phyloP scores from a whole-genome alignment of 2,888 invertebrate genomes.

The Cryptophagus acutangulus region DNA sequence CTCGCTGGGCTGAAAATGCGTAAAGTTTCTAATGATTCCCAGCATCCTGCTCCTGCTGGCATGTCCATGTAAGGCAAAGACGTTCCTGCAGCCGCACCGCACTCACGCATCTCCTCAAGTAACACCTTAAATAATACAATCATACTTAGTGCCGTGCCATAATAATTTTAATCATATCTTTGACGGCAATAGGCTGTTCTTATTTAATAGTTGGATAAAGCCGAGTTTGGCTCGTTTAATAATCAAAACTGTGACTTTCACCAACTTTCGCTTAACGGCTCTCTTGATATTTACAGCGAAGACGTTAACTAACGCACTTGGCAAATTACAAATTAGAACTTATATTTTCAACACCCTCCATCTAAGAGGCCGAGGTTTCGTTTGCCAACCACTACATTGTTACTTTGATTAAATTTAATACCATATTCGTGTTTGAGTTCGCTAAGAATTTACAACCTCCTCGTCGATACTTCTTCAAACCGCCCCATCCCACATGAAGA shows the following conservation, averaged over 20 bases:
- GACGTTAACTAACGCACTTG: conserved; percentile 46
- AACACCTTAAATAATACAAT: conserved; percentile 47
- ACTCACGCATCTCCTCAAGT: conserved; percentile 33
- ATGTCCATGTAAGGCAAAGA: conserved; percentile 18
- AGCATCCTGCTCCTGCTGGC: conserved; percentile 10
- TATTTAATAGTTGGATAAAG: conserved; percentile 36
- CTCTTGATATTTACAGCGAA: conserved; percentile 43
- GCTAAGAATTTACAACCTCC: conserved; percentile 32
- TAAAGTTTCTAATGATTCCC: conserved; percentile 19
- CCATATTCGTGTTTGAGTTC: conserved; percentile 32
- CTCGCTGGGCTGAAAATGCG: too few species aligned
- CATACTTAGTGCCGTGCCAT: conserved; percentile 43
- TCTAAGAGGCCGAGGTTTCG: conserved; percentile 24
- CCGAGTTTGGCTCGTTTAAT: conserved; percentile 40
- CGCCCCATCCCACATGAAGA: too few species aligned
- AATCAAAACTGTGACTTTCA: conserved; percentile 46
- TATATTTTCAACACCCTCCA: conserved; percentile 44
- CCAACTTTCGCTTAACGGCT: conserved; percentile 44
- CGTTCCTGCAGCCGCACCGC: conserved; percentile 13
- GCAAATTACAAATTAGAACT: conserved; percentile 47
- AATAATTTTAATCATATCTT: conserved; percentile 46
- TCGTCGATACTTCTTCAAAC: conserved; percentile 26
- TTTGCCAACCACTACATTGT: conserved; percentile 40
- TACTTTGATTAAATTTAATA: conserved; percentile 47
- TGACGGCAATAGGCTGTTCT: conserved; percentile 19